Conservation (phyloP, 2,888 invertebrate genomes). For the Tipula helvola region DNA sequence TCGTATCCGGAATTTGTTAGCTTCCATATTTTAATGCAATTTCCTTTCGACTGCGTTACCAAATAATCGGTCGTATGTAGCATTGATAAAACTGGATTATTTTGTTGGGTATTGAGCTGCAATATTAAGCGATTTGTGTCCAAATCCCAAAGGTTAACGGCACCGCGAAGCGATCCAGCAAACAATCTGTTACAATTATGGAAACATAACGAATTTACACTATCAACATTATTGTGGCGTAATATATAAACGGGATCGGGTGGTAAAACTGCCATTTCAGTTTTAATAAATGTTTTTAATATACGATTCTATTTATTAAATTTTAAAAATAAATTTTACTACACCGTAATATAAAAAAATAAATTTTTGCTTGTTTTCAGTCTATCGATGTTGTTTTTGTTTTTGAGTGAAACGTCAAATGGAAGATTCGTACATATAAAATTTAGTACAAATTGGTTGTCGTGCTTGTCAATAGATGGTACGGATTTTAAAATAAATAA, state of each 20-base stretch:
- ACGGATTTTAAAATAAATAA: too few relatives aligned
- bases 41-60: slow-evolving; percentile 64
- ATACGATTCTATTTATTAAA: background rate
- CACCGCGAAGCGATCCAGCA: slow-evolving; percentile 62
- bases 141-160: slow-evolving; percentile 66
- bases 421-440: background rate
- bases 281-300: background rate
- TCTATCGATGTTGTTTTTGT: background rate
- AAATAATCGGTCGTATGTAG: slow-evolving; percentile 45
- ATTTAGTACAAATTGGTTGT: background rate
- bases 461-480: background rate
- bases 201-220: slow-evolving; percentile 60
- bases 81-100: slow-evolving; percentile 31
- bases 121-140: slow-evolving; percentile 26
- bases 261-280: slow-evolving; percentile 54
- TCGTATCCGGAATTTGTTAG: slow-evolving; percentile 47
- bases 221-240: slow-evolving; percentile 54
- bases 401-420: background rate
- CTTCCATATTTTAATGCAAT: slow-evolving; percentile 53
- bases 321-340: background rate
- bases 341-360: background rate
- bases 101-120: slow-evolving; percentile 25
- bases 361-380: background rate
- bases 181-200: slow-evolving; percentile 52
- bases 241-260: slow-evolving; percentile 66